phyloP scores from a whole-genome alignment of 1,140 invertebrate species.

The Pachyrhynchus sulphureomaculatus region DNA sequence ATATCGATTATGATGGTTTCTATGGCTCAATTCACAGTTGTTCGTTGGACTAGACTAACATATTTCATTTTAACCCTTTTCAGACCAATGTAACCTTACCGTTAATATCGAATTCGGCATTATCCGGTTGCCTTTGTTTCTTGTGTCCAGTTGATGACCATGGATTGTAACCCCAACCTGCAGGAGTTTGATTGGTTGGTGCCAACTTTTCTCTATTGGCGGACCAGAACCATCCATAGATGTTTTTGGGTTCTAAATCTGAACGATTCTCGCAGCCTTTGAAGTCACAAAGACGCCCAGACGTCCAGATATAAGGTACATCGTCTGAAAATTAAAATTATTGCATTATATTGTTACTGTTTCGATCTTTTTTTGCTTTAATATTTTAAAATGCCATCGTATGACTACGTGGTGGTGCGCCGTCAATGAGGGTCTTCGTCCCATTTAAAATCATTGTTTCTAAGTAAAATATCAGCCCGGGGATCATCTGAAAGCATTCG shows the following conservation, averaged over 20 bases:
- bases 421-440: too few species aligned
- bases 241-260: slow-evolving; percentile 81
- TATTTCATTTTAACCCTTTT: background rate
- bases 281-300: slow-evolving; percentile 88
- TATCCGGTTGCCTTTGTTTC: slow-evolving; percentile 83
- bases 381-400: too few species aligned
- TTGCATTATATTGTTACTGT: background rate
- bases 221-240: slow-evolving; percentile 93
- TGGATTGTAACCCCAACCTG: slow-evolving; percentile 75
- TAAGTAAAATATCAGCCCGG: too few species aligned
- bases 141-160: slow-evolving; percentile 90
- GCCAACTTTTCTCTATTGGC: slow-evolving; percentile 85
- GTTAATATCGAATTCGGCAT: slow-evolving; percentile 90
- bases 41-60: background rate
- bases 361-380: too few species aligned
- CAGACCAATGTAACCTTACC: slow-evolving; percentile 44
- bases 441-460: too few species aligned
- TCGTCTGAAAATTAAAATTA: slow-evolving; percentile 63
- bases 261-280: slow-evolving; percentile 84
- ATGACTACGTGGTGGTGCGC: too few species aligned
- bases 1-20: too few species aligned
- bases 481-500: too few species aligned
- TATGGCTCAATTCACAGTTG: background rate
- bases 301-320: slow-evolving; percentile 91
- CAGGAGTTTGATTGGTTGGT: slow-evolving; percentile 73